A percentile compares a stretch with the other conserved stretches of the same genome.
phyloP scores from a whole-genome alignment of 2,113 vertebrate genomes.

The Muntiacus muntjak region DNA sequence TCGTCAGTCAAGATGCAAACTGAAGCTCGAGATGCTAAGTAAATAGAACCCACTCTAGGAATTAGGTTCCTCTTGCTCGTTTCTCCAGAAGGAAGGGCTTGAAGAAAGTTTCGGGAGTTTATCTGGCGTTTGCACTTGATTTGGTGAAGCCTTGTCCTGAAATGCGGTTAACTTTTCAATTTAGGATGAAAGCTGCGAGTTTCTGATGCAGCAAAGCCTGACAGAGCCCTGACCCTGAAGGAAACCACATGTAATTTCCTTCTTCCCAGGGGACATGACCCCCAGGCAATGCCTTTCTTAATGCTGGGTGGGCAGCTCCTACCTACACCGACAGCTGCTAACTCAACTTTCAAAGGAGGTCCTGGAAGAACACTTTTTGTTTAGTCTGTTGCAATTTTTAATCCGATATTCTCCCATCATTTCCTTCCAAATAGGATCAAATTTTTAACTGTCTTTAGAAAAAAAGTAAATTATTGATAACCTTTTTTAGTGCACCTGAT shows the following conservation, averaged over 20 bases:
- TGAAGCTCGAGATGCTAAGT: not conserved
- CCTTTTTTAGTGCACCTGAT: not conserved
- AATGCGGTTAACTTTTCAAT: not conserved
- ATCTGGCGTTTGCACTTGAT: not conserved
- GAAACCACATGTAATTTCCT: slow-evolving; percentile 46
- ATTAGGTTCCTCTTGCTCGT: not conserved
- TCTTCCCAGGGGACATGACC: not conserved
- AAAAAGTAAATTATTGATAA: not conserved
- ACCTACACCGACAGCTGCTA: not conserved
- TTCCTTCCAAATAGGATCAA: not conserved
- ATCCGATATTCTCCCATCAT: not conserved
- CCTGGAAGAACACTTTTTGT: not conserved
- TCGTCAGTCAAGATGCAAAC: not conserved
- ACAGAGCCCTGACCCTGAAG: not conserved
- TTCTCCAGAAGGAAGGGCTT: not conserved
- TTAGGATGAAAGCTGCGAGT: not conserved
- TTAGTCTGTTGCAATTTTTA: not conserved
- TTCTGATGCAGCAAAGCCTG: not conserved
- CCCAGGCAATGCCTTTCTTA: not conserved
- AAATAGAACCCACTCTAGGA: not conserved
- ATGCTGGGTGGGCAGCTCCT: not conserved
- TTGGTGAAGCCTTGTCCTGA: not conserved
- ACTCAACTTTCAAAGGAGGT: not conserved
- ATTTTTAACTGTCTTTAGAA: not conserved
- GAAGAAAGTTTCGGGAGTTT: not conserved